Conservation (phyloP, 2,113 vertebrate genomes). For the Dipodomys stephensi region DNA sequence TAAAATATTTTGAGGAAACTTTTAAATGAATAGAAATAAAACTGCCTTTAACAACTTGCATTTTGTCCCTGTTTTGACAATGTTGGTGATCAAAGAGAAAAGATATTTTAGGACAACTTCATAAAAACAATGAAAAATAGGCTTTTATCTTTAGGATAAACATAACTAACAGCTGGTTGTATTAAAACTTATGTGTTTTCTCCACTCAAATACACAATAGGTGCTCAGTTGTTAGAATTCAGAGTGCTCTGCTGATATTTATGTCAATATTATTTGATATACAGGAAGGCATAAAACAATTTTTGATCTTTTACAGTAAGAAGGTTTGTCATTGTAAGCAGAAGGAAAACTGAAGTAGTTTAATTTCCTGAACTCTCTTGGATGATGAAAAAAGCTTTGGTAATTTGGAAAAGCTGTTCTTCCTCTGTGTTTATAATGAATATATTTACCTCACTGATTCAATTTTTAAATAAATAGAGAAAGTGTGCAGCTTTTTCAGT, state of each 20-base stretch:
- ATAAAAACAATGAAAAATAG: conserved; percentile 33
- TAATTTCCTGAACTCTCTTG: conserved; percentile 55
- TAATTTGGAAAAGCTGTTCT: conserved; percentile 28
- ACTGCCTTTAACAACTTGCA: neutral
- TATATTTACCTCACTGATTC: neutral
- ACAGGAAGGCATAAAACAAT: neutral
- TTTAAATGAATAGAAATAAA: conserved; percentile 56
- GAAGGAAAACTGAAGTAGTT: conserved; percentile 21
- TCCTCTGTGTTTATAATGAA: neutral
- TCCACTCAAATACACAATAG: neutral
- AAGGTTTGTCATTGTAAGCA: neutral
- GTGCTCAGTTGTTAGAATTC: conserved; percentile 14
- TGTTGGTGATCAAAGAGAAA: neutral
- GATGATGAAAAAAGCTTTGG: conserved; percentile 17
- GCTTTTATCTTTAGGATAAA: neutral
- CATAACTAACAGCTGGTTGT: neutral
- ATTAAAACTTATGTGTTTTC: neutral
- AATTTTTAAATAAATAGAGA: conserved; percentile 43
- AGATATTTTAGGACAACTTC: neutral
- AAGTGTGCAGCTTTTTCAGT: neutral
- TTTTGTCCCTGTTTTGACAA: neutral
- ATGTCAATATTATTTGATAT: conserved; percentile 41
- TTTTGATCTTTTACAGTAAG: neutral
- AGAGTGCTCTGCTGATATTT: neutral
- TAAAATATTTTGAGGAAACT: conserved; percentile 61